These are phyloP conservation scores for Arge pagana DNA, from an alignment of 2,888 invertebrate genomes.

Conservation along the genomic window DNA sequence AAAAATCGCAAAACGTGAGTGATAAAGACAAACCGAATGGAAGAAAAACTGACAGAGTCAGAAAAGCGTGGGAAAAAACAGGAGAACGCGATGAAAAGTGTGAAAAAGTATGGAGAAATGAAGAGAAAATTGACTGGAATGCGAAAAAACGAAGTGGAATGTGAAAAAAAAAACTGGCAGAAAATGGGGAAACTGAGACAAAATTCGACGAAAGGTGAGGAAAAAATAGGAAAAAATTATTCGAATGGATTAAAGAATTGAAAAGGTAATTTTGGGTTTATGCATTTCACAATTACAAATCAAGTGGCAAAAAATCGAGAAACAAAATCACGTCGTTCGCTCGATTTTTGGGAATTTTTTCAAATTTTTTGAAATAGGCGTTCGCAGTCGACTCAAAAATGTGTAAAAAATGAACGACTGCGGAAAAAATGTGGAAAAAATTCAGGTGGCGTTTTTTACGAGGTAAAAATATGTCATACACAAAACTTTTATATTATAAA, in stretches of 20 bases:
- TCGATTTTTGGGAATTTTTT: too few species aligned
- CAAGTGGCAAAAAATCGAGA: neutral
- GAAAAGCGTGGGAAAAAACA: neutral
- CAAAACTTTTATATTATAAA: too few species aligned
- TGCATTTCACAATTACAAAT: neutral
- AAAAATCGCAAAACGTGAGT: too few species aligned
- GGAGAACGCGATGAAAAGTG: neutral
- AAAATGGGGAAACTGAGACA: too few species aligned
- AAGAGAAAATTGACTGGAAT: neutral
- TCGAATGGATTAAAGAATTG: neutral
- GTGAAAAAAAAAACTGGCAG: too few species aligned
- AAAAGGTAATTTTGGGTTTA: neutral
- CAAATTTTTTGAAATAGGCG: too few species aligned
- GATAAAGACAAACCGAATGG: neutral
- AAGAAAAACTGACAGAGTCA: neutral
- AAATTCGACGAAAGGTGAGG: neutral
- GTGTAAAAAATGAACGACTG: too few species aligned
- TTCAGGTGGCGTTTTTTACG: too few species aligned
- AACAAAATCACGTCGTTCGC: too few species aligned
- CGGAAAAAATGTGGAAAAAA: too few species aligned
- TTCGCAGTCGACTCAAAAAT: too few species aligned
- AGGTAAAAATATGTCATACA: too few species aligned
- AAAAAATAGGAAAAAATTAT: neutral
- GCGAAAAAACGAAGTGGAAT: constrained; percentile 5
- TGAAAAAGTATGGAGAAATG: neutral